Percentiles rank a stretch among this genome's conserved stretches.
These are phyloP conservation scores for Babyrousa celebensis DNA, from an alignment of 2,797 vertebrate species.

Conservation along the genomic window DNA sequence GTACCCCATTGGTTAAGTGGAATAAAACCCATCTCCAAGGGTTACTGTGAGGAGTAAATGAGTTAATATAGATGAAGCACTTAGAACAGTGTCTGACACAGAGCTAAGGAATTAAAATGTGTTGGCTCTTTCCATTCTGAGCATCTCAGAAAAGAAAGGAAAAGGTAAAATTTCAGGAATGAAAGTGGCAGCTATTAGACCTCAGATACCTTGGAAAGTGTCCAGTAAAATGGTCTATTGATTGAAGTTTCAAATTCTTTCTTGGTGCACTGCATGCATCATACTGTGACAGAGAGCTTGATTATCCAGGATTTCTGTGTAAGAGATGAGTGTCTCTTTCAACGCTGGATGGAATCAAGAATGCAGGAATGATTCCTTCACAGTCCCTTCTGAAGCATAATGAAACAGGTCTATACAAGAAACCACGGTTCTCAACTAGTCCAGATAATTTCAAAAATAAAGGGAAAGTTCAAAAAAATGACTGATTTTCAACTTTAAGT, in stretches of 20 bases:
- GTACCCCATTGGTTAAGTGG: not conserved
- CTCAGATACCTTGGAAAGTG: not conserved
- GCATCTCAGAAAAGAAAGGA: not conserved
- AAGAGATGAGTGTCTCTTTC: conserved; percentile 3
- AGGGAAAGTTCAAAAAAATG: not conserved
- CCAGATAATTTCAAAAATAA: conserved; percentile 45
- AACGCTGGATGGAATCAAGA: not conserved
- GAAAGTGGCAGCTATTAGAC: not conserved
- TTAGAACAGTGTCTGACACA: not conserved
- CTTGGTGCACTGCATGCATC: not conserved
- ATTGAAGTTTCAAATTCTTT: conserved; percentile 13
- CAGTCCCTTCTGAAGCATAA: not conserved
- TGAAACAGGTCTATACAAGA: not conserved
- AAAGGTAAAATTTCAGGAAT: not conserved
- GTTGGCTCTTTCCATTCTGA: not conserved
- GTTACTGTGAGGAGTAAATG: not conserved
- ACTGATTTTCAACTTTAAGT: conserved; percentile 15
- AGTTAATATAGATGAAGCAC: not conserved
- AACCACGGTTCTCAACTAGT: not conserved
- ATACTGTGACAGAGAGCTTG: not conserved
- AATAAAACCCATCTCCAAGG: not conserved
- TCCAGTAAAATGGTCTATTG: not conserved
- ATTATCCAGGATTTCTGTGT: conserved; percentile 29
- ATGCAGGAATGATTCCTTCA: not conserved
- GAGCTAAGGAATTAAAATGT: not conserved